A percentile compares a stretch with the other conserved stretches of the same genome.
phyloP scores from a whole-genome alignment of 2,888 invertebrate species.

The Stenotaenia linearis region DNA sequence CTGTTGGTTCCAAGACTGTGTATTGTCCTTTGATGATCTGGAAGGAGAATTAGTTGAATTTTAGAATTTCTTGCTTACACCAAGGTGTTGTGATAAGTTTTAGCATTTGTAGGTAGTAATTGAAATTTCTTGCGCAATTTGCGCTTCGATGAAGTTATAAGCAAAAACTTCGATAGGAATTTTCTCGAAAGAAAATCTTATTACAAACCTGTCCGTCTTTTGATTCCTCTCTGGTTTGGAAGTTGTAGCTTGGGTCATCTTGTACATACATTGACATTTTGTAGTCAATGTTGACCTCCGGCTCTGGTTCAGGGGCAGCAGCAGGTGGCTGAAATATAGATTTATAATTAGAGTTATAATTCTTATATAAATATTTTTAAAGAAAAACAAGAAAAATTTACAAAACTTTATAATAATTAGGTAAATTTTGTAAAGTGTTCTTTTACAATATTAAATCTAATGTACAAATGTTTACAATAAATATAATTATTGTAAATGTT shows the following conservation, averaged over 20 bases:
- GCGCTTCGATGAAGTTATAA: not conserved
- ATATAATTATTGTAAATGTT: not conserved
- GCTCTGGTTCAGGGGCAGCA: not conserved
- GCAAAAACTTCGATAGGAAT: not conserved
- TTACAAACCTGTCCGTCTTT: not conserved
- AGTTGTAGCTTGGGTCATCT: conserved; percentile 22
- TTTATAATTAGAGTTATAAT: too few relatives aligned
- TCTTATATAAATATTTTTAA: not conserved
- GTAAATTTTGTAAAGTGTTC: too few relatives aligned
- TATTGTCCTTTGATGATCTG: conserved; percentile 34
- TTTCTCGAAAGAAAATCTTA: too few relatives aligned
- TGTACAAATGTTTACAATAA: too few relatives aligned
- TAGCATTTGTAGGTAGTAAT: too few relatives aligned
- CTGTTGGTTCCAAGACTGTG: conserved; percentile 36
- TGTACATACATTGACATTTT: not conserved
- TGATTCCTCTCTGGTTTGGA: conserved; percentile 2
- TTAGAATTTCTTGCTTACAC: too few relatives aligned
- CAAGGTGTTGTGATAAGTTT: too few relatives aligned
- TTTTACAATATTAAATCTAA: too few relatives aligned
- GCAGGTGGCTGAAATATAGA: not conserved
- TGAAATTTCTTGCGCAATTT: too few relatives aligned
- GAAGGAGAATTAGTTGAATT: not conserved
- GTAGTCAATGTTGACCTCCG: conserved; percentile 16
- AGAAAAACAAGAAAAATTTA: not conserved
- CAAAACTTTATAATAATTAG: too few relatives aligned